A percentile compares a stretch with the other conserved stretches of the same genome.
Conservation (phyloP, 2,113 vertebrate species). For the Oncorhynchus clarkii region DNA sequence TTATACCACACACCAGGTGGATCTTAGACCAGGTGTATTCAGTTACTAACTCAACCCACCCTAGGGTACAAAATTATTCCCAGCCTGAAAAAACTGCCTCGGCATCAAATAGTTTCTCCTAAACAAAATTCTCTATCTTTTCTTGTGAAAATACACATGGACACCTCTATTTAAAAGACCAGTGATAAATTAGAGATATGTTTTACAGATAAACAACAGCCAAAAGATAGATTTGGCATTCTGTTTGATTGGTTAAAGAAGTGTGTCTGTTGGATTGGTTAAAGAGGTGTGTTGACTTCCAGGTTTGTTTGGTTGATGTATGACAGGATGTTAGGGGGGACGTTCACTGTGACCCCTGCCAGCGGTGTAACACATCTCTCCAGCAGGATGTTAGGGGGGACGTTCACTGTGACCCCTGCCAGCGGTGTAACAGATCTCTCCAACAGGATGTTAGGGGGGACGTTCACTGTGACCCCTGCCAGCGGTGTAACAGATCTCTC, state of each 20-base stretch:
- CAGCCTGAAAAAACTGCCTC: constrained; percentile 15
- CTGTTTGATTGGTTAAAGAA: constrained; percentile 19
- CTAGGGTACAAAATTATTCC: not conserved
- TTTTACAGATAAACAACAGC: constrained; percentile 54
- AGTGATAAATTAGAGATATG: constrained; percentile 39
- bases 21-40: not conserved
- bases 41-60: not conserved
- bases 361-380: constrained; percentile 40
- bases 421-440: no score
- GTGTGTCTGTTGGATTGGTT: no score
- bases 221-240: constrained; percentile 39
- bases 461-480: not conserved
- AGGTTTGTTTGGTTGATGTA: constrained; percentile 43
- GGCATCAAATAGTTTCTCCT: not conserved
- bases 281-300: not conserved
- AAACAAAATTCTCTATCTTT: constrained; percentile 47
- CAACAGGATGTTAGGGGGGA: constrained; percentile 38
- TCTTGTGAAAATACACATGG: constrained; percentile 45
- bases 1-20: not conserved
- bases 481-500: no score
- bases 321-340: constrained; percentile 49
- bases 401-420: no score
- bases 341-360: constrained; percentile 37
- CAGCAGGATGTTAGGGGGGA: not conserved
- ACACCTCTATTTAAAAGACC: constrained; percentile 32